Base-by-base conservation (phyloP, 2,797 vertebrate genomes). In the Semaprochilodus insignis region DNA sequence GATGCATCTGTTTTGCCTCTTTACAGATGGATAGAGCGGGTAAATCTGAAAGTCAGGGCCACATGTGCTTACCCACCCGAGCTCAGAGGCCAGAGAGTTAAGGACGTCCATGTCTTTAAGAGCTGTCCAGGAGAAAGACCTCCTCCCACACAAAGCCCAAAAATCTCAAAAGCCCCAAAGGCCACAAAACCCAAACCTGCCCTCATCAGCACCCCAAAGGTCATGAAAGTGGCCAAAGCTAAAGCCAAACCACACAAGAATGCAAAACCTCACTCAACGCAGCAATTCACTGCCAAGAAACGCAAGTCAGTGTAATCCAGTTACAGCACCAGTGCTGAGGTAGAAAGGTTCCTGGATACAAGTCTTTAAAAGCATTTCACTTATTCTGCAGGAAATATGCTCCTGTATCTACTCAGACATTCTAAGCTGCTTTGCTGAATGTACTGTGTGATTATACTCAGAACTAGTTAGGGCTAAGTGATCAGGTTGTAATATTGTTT, bases 21-120 rank as follows among this genome's bases (percentile, higher is more conserved):
- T 17, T 80, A 36, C 87, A 98, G 97, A 88, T 99, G 97, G 97
- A 97, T 98, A 21, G 88, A 96, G 52, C 96, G 93, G 74, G 92
- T 98, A 74, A 99, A 98, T 90, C 92, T 99, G 66, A 95, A 87
- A 0, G 90, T 95, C 7, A 96, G 96, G 13, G 97, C 97, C 80
- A 96, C 94, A 21, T 99, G 97, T 21, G 91, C 88, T 62, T 87
- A 95, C 44, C 98, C 97, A 11, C 92, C 93, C n/a, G 93, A 95
- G 86, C 91, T 95, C 77, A 92, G 1, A 3, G 96, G 96, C 27
- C 92, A 93, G 87, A 93, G 91, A 66, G 95, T 99, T 81, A 97
- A 97, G 85, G 94, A 96, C 4, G 93, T 95, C 40, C 88, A 95
- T 4, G 19, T 91, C 13, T 99, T 99, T 87, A 95, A 92, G 86